Evolutionary conservation across 2,797 vertebrate genomes (phyloP), one percentile per base, ranked within the genome.

Genomic region (Microctenopoma steveboyesi): DNA sequence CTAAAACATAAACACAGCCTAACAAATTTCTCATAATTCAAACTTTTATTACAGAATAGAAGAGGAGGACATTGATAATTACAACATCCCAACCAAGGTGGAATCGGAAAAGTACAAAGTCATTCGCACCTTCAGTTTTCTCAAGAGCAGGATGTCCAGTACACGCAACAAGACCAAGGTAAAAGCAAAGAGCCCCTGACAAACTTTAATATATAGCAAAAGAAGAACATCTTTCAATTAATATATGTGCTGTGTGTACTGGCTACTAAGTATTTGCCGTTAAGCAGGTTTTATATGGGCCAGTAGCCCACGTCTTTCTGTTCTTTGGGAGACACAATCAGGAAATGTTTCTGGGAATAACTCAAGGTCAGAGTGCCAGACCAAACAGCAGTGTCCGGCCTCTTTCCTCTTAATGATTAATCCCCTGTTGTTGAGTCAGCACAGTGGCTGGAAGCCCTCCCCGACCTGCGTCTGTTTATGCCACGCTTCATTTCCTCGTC

Each of bases 21-120:
- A 4, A 28, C 13, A 37, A 12, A 42, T 10, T 42, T 4, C 7
- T 3, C 8, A 8, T 47, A 6, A 1, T 27, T 57, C 62, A 1
- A 3, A 11, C 42, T 59, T 27, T 59, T 48, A 40, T 42, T 62
- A 4, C 79, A 98, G 97, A 82, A 95, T 95, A 72, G 95, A 96
- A 73, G 96, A 97, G 63, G 96, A 97, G 64, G 96, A 96, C 69
- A 94, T 95, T 94, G 95, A 95, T 72, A 95, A 95, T 53, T 97
- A 93, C 75, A 92, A 87, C 67, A 92, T 93, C 63, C 95, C 97
- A 5, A 90, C 94, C 72, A 98, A 97, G 90, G 91, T 86, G 2
- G 97, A 98, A 78, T 93, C 96, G 0, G 97, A 99, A 81, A 99
- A 97, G 81, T 95, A 94, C 88, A 98, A 96, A 95, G 95, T 98